Conservation (phyloP, 2,113 vertebrate species). For the Alaudala cheleensis region DNA sequence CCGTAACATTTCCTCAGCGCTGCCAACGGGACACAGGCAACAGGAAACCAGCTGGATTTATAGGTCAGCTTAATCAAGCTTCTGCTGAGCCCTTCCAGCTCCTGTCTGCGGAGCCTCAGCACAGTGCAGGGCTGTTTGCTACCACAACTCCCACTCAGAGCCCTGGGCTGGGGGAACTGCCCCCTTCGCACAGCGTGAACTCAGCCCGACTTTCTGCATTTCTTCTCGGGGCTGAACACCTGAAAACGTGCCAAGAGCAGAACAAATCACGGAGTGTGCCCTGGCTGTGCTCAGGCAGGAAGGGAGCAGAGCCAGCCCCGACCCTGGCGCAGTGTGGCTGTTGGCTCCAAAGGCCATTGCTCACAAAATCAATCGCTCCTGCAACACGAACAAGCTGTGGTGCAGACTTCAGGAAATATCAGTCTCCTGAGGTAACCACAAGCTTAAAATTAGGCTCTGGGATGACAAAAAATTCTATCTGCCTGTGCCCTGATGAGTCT, state of each 20-base stretch:
- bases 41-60: conserved; percentile 7
- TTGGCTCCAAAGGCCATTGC: conserved; percentile 57
- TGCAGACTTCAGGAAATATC: conserved; percentile 62
- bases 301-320: conserved; percentile 16
- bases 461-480: conserved; percentile 45
- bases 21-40: not conserved
- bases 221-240: conserved; percentile 23
- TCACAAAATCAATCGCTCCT: conserved; percentile 52
- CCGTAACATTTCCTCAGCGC: not conserved
- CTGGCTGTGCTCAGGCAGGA: conserved; percentile 43
- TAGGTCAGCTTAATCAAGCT: not conserved
- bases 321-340: conserved; percentile 31
- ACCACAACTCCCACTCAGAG: not conserved
- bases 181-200: not conserved
- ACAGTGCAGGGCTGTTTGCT: not conserved
- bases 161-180: not conserved
- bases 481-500: not conserved
- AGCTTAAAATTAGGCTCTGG: conserved; percentile 50
- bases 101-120: not conserved
- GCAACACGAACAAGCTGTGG: conserved; percentile 49
- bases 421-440: conserved; percentile 67
- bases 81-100: conserved; percentile 6
- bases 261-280: conserved; percentile 11
- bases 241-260: conserved; percentile 24
- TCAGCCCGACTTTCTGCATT: not conserved